Evolutionary conservation across 1,140 invertebrate genomes (phyloP).

Genomic region (Microplitis mediator): DNA sequence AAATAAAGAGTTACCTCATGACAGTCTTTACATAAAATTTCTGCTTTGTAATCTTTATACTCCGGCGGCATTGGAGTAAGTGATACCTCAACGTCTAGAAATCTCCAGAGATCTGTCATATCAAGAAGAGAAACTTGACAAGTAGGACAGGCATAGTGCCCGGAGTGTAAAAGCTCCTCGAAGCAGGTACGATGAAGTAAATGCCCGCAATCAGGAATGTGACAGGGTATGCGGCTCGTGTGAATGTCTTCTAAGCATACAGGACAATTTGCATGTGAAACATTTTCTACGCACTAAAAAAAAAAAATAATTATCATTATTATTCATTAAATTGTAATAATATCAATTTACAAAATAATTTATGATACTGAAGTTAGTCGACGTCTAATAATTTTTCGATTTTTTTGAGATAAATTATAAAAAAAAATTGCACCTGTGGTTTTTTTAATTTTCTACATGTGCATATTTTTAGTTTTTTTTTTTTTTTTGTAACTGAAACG

Average conservation of each 20-base stretch:
- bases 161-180: slow-evolving; percentile 75
- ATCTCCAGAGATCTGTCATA: slow-evolving; percentile 81
- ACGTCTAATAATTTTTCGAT: too few relatives aligned
- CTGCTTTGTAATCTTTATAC: slow-evolving; percentile 76
- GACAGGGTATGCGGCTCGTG: slow-evolving; percentile 83
- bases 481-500: too few relatives aligned
- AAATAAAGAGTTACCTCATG: slow-evolving; percentile 70
- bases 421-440: too few relatives aligned
- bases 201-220: slow-evolving; percentile 86
- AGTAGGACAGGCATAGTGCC: slow-evolving; percentile 85
- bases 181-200: slow-evolving; percentile 82
- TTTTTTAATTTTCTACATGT: too few relatives aligned
- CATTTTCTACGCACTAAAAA: slow-evolving; percentile 83
- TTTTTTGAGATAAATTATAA: too few relatives aligned
- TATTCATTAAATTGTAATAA: not conserved
- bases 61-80: slow-evolving; percentile 82
- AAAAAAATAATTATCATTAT: slow-evolving; percentile 34
- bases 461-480: too few relatives aligned
- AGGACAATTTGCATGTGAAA: slow-evolving; percentile 83
- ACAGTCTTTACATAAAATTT: slow-evolving; percentile 87
- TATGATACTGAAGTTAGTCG: too few relatives aligned
- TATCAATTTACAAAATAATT: too few relatives aligned
- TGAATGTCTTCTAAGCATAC: slow-evolving; percentile 89
- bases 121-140: slow-evolving; percentile 85
- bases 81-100: slow-evolving; percentile 79